Evolutionary conservation across 2,797 vertebrate species (phyloP).

Genomic region (Lithobates sylvaticus): DNA sequence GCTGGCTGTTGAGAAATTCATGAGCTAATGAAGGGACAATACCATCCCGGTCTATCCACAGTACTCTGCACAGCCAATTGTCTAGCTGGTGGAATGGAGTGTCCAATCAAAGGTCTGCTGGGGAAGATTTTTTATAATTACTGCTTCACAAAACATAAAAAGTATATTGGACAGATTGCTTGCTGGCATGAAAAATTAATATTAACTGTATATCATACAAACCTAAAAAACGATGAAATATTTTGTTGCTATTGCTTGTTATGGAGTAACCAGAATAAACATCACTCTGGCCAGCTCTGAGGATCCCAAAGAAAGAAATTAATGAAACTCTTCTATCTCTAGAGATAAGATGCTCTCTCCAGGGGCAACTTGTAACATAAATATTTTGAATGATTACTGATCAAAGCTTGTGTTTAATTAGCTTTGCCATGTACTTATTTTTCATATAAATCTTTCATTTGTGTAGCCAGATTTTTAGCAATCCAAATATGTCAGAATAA

Average conservation of each 20-base stretch:
- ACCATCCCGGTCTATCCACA: no score
- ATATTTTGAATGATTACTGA: conserved; percentile 53
- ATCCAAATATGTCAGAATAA: background rate
- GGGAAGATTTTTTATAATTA: no score
- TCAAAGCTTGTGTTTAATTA: conserved; percentile 19
- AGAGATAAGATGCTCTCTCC: conserved; percentile 36
- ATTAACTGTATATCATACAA: background rate
- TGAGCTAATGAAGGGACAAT: no score
- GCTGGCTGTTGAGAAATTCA: no score
- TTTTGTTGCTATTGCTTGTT: conserved; percentile 7
- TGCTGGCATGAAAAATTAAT: no score
- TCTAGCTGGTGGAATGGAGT: no score
- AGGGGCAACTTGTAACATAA: conserved; percentile 45
- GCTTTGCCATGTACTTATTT: background rate
- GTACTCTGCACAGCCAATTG: no score
- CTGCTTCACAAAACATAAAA: no score
- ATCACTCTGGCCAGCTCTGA: conserved; percentile 20
- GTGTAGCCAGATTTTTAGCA: background rate
- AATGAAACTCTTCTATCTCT: conserved; percentile 50
- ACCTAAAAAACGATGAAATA: background rate
- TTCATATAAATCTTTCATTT: background rate
- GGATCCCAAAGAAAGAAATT: conserved; percentile 49
- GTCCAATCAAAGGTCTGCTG: no score
- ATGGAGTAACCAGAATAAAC: conserved; percentile 41
- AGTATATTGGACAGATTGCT: no score